phyloP scores from a whole-genome alignment of 2,797 vertebrate genomes.

The Hypotaenidia okinawae region DNA sequence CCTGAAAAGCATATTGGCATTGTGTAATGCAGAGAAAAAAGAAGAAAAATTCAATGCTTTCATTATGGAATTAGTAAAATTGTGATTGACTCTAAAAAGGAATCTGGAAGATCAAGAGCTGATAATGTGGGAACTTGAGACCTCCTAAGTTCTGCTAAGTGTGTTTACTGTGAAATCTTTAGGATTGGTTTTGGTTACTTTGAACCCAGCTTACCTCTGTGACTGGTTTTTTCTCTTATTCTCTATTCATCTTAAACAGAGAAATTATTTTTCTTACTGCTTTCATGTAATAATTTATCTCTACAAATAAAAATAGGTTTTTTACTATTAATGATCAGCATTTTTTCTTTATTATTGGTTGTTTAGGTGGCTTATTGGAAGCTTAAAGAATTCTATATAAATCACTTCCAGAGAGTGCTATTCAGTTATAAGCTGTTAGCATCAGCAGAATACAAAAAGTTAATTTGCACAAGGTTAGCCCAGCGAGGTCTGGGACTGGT shows the following conservation, averaged over 20 bases:
- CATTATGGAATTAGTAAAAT: background rate
- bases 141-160: background rate
- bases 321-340: background rate
- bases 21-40: background rate
- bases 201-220: background rate
- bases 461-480: background rate
- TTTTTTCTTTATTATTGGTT: background rate
- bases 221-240: background rate
- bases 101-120: background rate
- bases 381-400: background rate
- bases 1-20: background rate
- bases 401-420: background rate
- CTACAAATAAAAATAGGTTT: background rate
- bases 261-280: background rate
- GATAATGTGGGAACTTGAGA: background rate
- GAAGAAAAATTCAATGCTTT: background rate
- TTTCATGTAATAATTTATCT: background rate
- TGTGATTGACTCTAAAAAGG: background rate
- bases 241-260: background rate
- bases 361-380: background rate
- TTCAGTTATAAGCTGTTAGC: background rate
- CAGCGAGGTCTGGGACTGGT: background rate
- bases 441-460: background rate
- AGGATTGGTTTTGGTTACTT: background rate
- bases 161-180: background rate